Base-by-base conservation (phyloP, 2,797 vertebrate genomes). In the Urosaurus nigricauda region DNA sequence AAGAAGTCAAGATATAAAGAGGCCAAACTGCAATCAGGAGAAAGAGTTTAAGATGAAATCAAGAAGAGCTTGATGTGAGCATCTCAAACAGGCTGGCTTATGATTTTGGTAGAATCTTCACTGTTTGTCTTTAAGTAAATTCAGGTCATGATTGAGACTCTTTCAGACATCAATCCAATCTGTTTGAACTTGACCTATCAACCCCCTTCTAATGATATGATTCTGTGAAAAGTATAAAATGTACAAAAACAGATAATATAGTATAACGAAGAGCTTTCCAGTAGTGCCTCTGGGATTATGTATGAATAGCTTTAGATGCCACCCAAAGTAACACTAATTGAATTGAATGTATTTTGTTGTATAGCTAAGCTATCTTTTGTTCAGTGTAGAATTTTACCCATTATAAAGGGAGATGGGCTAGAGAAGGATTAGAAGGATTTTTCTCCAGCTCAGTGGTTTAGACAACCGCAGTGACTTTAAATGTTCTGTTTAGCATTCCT, bases 401-500 rank as follows among this genome's bases (percentile, higher is more conserved):
- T 86, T 86, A 77, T 75, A 68, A 82, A 26, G 29, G 56, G 65
- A 85, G 77, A 73, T 51, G 53, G n/a, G 88, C 32, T 77, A 83
- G 29, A 89, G 71, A 86, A 83, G 79, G 78, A 86, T 82, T 81
- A 86, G 71, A 82, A 86, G 79, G 58, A 56, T 43, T 58, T 86
- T 56, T 70, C 17, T 77, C 71, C 13, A 16, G 75, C 8, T 26
- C 58, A 0, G 16, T 3, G 37, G 1, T 70, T 29, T 0, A 5
- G 63, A 0, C 47, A 1, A 24, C 82, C 19, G 68, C 35, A 37
- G 80, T 4, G 0, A 56, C 37, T 84, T 86, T 79, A 89, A 73
- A 79, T 2, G 1, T 73, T 89, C 91, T 65, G 0, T 14, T 80
- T 47, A 84, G 21, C 87, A 32, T 86, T 90, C 86, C 75, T 29